These are phyloP conservation scores for Trididemnum clinides DNA, from an alignment of 23 tunicate genomes.

Conservation along the genomic window DNA sequence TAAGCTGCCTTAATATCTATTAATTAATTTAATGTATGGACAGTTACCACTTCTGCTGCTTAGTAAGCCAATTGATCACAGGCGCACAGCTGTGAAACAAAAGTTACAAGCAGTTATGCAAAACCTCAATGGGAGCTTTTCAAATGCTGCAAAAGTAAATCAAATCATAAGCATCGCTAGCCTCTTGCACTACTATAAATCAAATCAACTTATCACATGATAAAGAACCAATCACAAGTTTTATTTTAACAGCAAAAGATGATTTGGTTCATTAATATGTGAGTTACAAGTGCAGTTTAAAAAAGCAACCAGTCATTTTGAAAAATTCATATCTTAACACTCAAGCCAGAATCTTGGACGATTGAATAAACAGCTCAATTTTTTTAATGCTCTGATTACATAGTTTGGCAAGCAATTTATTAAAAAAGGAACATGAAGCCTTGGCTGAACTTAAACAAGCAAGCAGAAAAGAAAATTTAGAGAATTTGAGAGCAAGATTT, in stretches of 20 bases:
- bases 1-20: too few species aligned
- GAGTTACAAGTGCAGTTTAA: constrained; percentile 2
- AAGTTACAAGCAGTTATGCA: not conserved
- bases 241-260: not conserved
- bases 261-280: constrained; percentile 2
- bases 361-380: constrained; percentile 28
- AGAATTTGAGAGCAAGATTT: too few species aligned
- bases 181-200: too few species aligned
- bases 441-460: constrained; percentile 4
- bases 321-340: constrained; percentile 30
- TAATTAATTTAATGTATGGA: too few species aligned
- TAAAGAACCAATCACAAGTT: not conserved
- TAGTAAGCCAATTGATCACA: not conserved
- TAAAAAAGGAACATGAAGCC: not conserved
- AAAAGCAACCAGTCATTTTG: not conserved
- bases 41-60: constrained; percentile 10
- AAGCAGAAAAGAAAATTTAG: constrained; percentile 3
- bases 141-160: constrained; percentile 21
- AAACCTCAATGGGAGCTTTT: constrained; percentile 19
- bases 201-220: constrained; percentile 5
- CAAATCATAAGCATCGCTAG: too few species aligned
- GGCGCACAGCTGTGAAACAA: not conserved
- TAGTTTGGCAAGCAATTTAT: not conserved
- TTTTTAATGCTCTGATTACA: constrained; percentile 17
- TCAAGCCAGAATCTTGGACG: constrained; percentile 3